These are phyloP conservation scores for Saccostrea glomerata DNA, from an alignment of 1,140 invertebrate species.

Conservation along the genomic window DNA sequence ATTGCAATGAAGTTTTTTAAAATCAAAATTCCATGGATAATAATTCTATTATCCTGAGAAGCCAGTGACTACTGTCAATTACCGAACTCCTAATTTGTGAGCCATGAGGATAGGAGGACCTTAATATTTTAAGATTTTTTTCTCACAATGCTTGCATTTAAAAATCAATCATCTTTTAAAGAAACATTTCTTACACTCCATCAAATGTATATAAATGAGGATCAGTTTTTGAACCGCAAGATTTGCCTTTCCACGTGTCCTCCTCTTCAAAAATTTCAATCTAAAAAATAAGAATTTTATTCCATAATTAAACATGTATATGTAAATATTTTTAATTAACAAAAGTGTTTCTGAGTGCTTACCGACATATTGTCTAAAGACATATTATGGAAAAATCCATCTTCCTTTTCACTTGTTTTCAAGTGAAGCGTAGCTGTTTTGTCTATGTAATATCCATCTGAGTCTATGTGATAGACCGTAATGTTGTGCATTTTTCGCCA, in stretches of 20 bases:
- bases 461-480: not conserved
- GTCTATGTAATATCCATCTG: not conserved
- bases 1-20: no score
- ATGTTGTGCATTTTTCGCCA: not conserved
- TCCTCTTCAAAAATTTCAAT: no score
- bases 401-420: not conserved
- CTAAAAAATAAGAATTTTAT: no score
- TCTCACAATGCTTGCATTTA: no score
- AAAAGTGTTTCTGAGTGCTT: not conserved
- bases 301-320: no score
- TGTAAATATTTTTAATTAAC: no score
- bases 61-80: no score
- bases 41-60: no score
- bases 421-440: not conserved
- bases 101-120: no score
- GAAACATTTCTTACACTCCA: not conserved
- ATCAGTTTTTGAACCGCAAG: constrained; percentile 5
- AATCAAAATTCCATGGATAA: no score
- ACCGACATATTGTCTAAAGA: not conserved
- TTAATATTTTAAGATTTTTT: no score
- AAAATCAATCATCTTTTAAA: not conserved
- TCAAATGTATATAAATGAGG: constrained; percentile 32
- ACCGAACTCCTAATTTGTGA: no score
- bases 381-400: not conserved
- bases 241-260: not conserved